Percentiles rank a stretch among this genome's conserved stretches.
Conservation (phyloP, 2,888 invertebrate species). For the Dugesia japonica region DNA sequence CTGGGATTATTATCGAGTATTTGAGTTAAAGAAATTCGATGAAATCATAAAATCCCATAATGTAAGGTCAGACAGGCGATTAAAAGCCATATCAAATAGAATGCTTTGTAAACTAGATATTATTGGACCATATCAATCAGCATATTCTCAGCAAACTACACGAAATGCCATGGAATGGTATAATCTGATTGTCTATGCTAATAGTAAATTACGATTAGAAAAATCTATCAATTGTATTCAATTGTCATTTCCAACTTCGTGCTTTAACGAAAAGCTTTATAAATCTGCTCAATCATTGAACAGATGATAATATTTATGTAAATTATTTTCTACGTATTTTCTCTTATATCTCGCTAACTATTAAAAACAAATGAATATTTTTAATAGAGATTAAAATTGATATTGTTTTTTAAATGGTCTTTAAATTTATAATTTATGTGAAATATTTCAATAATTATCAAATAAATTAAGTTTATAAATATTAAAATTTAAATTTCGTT, state of each 20-base stretch:
- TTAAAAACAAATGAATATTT: not conserved
- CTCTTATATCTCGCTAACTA: not conserved
- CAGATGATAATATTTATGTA: not conserved
- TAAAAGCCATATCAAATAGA: not conserved
- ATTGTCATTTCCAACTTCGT: not conserved
- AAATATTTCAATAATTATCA: too few relatives aligned
- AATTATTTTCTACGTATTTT: not conserved
- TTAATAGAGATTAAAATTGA: not conserved
- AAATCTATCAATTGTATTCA: constrained; percentile 10
- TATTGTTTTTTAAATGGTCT: not conserved
- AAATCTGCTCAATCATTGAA: not conserved
- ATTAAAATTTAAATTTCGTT: too few relatives aligned
- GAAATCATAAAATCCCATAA: not conserved
- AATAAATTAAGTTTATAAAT: too few relatives aligned
- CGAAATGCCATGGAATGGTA: not conserved
- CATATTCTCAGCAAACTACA: not conserved
- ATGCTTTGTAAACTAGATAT: constrained; percentile 1
- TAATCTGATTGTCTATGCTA: not conserved
- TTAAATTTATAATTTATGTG: too few relatives aligned
- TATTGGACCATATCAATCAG: not conserved
- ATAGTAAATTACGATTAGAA: constrained; percentile 12
- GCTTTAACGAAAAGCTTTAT: constrained; percentile 8
- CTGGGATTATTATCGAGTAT: not conserved
- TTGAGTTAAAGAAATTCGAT: not conserved
- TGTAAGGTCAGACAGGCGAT: not conserved